Base-by-base conservation (phyloP, 2,888 invertebrate species). In the Netelia inedita region DNA sequence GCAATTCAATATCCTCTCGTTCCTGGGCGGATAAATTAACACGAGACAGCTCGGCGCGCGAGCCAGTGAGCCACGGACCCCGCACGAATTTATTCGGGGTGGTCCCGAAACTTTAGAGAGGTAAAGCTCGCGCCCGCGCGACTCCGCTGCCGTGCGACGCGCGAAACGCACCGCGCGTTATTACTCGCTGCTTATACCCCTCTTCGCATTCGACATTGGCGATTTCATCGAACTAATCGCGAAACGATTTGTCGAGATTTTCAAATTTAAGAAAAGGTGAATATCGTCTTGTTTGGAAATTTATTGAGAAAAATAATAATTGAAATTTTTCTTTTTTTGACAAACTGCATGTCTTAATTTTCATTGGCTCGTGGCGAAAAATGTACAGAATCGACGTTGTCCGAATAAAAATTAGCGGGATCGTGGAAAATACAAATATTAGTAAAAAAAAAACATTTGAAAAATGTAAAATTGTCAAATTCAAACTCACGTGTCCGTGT, bases 401-500 rank as follows among this genome's bases (percentile, higher is more conserved):
- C 23, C 1, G 65, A 71, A 46, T 35, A 23, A 71, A 79, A 79
- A 69, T 57, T 57, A 0, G 21, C 10, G 9, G 23, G 21, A 43
- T 21, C 14, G 35, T n/a, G 21, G 6, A 21, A 68, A 68, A 8
- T 68, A 28, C 5, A 28, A 2, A 28, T 0, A 2, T 28, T 28
- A 28, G 2, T 3, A 5, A 28, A 28, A 28, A 0, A 35, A 35
- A 8, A 8, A 35, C 1, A 6, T 6, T 35, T 35, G 6, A 35
- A 21, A 71, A 79, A 71, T 71, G 21, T 3, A 16, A 53, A 16
- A 19, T 21, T 11, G 35, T 5, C 10, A 6, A 21, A 68, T 43
- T n/a, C 46, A 8, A 19, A 95, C 96, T 96, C 94, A 98, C 98
- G 95, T 98, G 98, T 93, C 98, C 98, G 91, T 97, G 97, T 93